Percentiles rank a stretch among this genome's conserved stretches.
Evolutionary conservation across 2,113 vertebrate genomes (phyloP).

Genomic region (Amia ocellicauda): DNA sequence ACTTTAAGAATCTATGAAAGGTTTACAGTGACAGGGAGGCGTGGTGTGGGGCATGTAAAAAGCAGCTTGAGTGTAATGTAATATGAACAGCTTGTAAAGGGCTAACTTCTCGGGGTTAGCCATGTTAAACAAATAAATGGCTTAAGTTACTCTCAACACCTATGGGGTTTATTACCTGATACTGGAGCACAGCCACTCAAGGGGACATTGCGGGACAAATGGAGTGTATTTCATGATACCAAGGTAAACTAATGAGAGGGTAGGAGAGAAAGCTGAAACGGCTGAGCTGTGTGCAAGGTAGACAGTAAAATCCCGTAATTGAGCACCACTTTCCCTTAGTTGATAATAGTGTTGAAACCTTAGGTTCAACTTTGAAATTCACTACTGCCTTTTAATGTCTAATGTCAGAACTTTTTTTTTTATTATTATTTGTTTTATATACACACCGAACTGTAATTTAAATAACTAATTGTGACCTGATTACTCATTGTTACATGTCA

Average conservation of each 20-base stretch:
- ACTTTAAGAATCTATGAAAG: constrained; percentile 45
- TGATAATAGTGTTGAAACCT: no score
- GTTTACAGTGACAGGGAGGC: constrained; percentile 45
- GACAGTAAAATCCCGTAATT: not conserved
- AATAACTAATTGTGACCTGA: no score
- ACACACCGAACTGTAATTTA: no score
- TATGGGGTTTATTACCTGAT: constrained; percentile 48
- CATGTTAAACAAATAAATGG: constrained; percentile 62
- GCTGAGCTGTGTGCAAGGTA: not conserved
- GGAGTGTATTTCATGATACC: not conserved
- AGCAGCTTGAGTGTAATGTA: constrained; percentile 51
- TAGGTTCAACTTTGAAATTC: no score
- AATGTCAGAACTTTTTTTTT: no score
- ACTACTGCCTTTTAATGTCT: no score
- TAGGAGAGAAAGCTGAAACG: not conserved
- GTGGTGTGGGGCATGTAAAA: constrained; percentile 43
- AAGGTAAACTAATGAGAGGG: not conserved
- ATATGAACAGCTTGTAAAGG: constrained; percentile 55
- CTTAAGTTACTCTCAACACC: constrained; percentile 56
- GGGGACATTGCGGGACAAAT: not conserved
- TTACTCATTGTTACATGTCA: no score
- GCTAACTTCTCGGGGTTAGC: constrained; percentile 48
- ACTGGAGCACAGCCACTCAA: not conserved
- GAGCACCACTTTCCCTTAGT: no score
- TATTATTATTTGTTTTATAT: no score